Conservation (phyloP, 2,888 invertebrate species). For the Physocephala rufipes region DNA sequence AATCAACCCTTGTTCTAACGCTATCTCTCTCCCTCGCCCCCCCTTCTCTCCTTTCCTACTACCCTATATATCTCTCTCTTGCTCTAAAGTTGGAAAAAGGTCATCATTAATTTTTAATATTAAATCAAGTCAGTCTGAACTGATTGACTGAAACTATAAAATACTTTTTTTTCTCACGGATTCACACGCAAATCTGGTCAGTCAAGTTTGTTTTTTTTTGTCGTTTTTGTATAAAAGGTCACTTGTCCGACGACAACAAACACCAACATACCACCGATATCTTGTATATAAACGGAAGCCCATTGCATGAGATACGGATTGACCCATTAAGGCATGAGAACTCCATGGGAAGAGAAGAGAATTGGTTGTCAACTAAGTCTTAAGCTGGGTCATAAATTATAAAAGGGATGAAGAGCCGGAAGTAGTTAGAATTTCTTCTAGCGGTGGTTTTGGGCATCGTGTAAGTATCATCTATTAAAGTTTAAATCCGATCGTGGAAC, state of each 20-base stretch:
- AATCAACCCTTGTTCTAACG: slow-evolving; percentile 17
- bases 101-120: slow-evolving; percentile 18
- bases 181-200: slow-evolving; percentile 56
- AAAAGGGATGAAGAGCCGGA: slow-evolving; percentile 21
- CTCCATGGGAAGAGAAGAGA: not conserved
- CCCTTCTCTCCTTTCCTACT: too few species aligned
- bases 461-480: too few species aligned
- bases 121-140: not conserved
- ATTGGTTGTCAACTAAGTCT: not conserved
- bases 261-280: slow-evolving; percentile 36
- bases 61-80: too few species aligned
- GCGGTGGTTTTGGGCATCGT: too few species aligned
- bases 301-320: slow-evolving; percentile 28
- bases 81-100: slow-evolving; percentile 1
- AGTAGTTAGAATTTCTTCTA: too few species aligned
- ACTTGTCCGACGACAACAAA: slow-evolving; percentile 40
- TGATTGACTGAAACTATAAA: slow-evolving; percentile 8
- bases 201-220: too few species aligned
- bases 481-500: too few species aligned
- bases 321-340: slow-evolving; percentile 37
- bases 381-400: slow-evolving; percentile 11
- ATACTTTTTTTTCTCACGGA: slow-evolving; percentile 57
- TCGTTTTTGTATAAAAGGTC: slow-evolving; percentile 55
- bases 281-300: slow-evolving; percentile 25
- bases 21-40: too few species aligned